phyloP scores from a whole-genome alignment of 2,888 invertebrate species.

The Cataglyphis cursor region DNA sequence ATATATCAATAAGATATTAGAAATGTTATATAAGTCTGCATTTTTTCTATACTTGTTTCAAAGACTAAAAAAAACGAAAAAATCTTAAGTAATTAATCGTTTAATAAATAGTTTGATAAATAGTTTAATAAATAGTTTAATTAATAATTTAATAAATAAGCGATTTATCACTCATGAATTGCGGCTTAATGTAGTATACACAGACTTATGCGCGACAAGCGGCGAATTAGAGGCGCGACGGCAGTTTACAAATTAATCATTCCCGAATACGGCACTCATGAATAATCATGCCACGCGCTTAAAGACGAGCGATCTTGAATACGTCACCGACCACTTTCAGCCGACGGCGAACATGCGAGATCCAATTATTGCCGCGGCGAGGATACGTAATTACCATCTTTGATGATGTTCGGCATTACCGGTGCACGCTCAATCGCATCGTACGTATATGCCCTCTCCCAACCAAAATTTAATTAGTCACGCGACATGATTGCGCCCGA shows the following conservation, averaged over 20 bases:
- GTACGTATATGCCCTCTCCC: background rate
- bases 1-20: background rate
- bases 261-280: background rate
- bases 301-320: slow-evolving; percentile 26
- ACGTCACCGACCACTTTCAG: slow-evolving; percentile 25
- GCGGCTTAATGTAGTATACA: background rate
- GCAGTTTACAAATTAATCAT: slow-evolving; percentile 40
- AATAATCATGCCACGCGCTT: slow-evolving; percentile 21
- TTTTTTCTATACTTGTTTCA: background rate
- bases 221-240: background rate
- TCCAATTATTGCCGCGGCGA: slow-evolving; percentile 52
- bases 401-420: slow-evolving; percentile 56
- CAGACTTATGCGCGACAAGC: background rate
- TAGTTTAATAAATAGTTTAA: background rate
- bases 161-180: background rate
- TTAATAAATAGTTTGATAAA: background rate
- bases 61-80: background rate
- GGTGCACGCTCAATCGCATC: slow-evolving; percentile 22
- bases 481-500: slow-evolving; percentile 18
- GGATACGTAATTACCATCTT: slow-evolving; percentile 62
- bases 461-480: slow-evolving; percentile 51
- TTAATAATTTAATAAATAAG: background rate
- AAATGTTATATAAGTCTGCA: background rate
- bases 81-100: background rate
- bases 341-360: slow-evolving; percentile 34